Evolutionary conservation across 1,140 invertebrate genomes (phyloP), one percentile per base, ranked within the genome.

Genomic region (Cyphomyrmex costatus): DNA sequence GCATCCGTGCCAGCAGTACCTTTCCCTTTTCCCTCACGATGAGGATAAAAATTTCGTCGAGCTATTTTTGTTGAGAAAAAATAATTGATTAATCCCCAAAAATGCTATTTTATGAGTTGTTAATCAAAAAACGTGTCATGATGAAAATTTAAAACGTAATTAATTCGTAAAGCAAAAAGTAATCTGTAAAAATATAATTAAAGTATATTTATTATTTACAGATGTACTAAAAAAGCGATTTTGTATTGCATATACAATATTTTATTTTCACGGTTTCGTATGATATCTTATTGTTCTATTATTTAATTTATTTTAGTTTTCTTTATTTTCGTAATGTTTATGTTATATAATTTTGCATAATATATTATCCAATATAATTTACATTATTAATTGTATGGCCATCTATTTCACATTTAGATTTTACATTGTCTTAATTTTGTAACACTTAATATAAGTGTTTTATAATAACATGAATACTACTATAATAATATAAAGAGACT

Each of bases 21-120:
- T 61, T 46, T 77, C 27, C 33, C 16, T 80, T 36, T 3, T 70
- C 46, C 8, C 1, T 70, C 19, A 10, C 36, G 19, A 61, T 19
- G 19, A 78, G 19, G 42, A n/a, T 30, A 49, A 78, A 78, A 78
- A 63, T 76, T 33, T 76, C 16, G 53, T 42, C 24, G n/a, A 21
- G 1, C 19, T 74, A 74, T 30, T 77, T 77, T 61, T 10, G 16
- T 42, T 27, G 12, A 46, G 46, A 53, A 51, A 80, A 68, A 68
- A 53, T 66, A 51, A 21, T 21, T 21, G 4, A 80, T 56, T 66
- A 36, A 68, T 19, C 3, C 5, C 56, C 46, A 1, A 27, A 70
- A 70, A 42, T n/a, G 21, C 12, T 51, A 66, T 58, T 36, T 42
- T 24, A 66, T 46, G 70, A 70, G 33, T 53, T 53, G 49, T 80